Conservation (phyloP, 2,888 invertebrate genomes). For the Clanis bilineata region DNA sequence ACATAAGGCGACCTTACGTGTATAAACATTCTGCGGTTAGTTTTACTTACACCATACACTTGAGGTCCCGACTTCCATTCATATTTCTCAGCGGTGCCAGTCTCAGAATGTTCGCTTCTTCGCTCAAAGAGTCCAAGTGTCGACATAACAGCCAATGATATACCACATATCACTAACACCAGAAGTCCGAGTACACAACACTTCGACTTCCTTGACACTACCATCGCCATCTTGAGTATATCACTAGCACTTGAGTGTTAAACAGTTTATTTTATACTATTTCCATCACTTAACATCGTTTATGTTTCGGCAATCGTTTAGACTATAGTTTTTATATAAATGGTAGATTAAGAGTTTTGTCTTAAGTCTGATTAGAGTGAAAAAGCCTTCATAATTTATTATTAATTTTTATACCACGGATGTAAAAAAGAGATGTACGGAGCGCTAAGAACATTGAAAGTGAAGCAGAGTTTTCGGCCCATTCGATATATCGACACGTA, state of each 20-base stretch:
- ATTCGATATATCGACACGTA: no score
- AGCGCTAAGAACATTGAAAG: no score
- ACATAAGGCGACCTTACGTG: no score
- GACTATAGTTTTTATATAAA: not conserved
- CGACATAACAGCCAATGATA: slow-evolving; percentile 59
- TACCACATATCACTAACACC: slow-evolving; percentile 54
- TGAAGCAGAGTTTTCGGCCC: no score
- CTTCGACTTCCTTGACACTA: slow-evolving; percentile 63
- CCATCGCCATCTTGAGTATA: slow-evolving; percentile 65
- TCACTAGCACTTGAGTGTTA: not conserved
- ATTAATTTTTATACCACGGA: no score
- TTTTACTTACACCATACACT: slow-evolving; percentile 50
- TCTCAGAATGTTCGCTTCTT: slow-evolving; percentile 40
- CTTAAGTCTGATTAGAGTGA: no score
- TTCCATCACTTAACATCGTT: not conserved
- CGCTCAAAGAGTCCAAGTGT: slow-evolving; percentile 45
- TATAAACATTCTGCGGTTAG: not conserved
- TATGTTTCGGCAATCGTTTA: not conserved
- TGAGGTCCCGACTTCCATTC: slow-evolving; percentile 46
- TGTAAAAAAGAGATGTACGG: no score
- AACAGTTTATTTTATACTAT: slow-evolving; percentile 2
- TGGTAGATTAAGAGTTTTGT: no score
- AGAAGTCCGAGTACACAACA: slow-evolving; percentile 57
- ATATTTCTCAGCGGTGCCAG: slow-evolving; percentile 60
- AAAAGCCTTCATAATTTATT: no score